Base-by-base conservation (phyloP, 1,140 invertebrate genomes). In the Dolichoris vasculosae region DNA sequence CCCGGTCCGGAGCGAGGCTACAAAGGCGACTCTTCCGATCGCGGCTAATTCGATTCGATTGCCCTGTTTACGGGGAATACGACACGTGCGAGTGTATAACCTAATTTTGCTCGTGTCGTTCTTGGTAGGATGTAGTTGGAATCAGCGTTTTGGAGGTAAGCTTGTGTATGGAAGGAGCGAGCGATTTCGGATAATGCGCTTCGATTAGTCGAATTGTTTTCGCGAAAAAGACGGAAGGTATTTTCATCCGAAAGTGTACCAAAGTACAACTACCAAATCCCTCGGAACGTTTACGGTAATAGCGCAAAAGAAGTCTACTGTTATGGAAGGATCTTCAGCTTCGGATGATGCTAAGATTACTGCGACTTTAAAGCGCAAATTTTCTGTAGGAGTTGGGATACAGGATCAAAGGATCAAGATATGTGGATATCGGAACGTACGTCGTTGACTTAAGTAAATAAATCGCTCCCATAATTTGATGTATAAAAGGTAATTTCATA, bases 11-110 rank as follows among this genome's bases (percentile, higher is more conserved):
- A 2, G 2, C 20, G 48, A 17, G 48, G 48, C 48, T 17, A 7
- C 15, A 17, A 17, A 17, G 48, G 48, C 15, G 20, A 51, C 48
- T 51, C 48, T 89, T 87, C 88, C 88, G 86, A 76, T 59, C 86
- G 82, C 73, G 73, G 88, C 87, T 88, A 89, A 90, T 89, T 87
- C 83, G 2, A 30, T 67, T 67, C 11, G 64, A 67, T 67, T 67
- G 11, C 1, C 15, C 11, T 9, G 4, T 32, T 67, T 67, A 30
- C 17, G 64, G 35, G 64, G 4, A 35, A 32, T 59, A n/a, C 23
- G 4, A 59, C 23, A 59, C 23, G 23, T 59, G 23, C 3, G 30
- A 13, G 48, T 7, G 20, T 51, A 51, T 51, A 51, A 35, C 6
- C 2, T 35, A n/a, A 67, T 11, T 67, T 67, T 35, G 64, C 30